Evolutionary conservation across 2,797 vertebrate genomes (phyloP), one percentile per base, ranked within the genome.

Genomic region (Euthynnus affinis): DNA sequence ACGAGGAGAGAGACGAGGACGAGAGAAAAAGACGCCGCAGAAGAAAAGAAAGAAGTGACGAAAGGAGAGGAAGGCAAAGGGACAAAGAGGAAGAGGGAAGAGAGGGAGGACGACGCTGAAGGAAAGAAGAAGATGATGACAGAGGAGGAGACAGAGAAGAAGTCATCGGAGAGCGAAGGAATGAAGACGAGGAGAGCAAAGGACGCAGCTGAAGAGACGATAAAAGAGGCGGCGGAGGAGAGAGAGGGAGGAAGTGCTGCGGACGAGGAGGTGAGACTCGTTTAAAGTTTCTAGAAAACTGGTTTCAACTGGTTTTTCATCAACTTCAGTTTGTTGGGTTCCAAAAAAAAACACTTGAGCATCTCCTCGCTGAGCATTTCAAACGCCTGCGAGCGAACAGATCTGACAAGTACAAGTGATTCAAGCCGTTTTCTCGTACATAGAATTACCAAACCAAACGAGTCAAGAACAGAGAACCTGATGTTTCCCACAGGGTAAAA

Each of bases 241-340:
- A 34, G 18, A 27, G 61, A 20, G 1, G 58, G 44, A 9, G 46
- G 20, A 10, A 1, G 60, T 0, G 14, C 29, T 3, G 25, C 2
- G 29, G 71, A 86, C 0, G 67, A 85, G 3, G 82, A 90, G 89
- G 91, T 68, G 58, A 40, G 58, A 0, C 12, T 42, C 40, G 1
- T 37, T 37, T 90, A 56, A 82, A 27, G 17, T 32, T 32, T 9
- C 40, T 14, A 42, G 12, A 42, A 42, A 37, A 37, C 4, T 34
- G 5, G 1, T 4, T 34, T 34, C 3, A 34, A 8, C 32, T 34
- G 7, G 34, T 34, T 34, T 5, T 29, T 5, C 27, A 29, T 29
- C 5, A 5, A 2, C 27, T 32, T 32, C 5, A 32, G 29, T 32
- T 32, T 32, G 29, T 32, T 32, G 29, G 29, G 6, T 32, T 32